Conservation (phyloP, 2,888 invertebrate genomes). For the Pyrrhosoma nymphula region DNA sequence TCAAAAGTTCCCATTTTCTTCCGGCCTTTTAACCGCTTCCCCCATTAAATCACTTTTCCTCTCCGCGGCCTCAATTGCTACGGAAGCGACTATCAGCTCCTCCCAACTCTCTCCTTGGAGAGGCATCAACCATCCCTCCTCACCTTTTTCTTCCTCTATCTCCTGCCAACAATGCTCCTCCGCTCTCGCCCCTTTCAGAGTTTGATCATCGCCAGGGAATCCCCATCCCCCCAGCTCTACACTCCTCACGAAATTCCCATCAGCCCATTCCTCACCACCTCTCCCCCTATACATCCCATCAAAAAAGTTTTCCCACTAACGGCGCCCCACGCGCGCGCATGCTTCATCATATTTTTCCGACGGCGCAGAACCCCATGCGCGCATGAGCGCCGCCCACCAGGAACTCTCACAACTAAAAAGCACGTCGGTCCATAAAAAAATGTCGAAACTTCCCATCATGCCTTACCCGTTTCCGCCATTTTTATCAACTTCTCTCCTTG, state of each 20-base stretch:
- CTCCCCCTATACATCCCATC: neutral
- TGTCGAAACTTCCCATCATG: neutral
- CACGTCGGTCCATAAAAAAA: neutral
- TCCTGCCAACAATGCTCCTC: neutral
- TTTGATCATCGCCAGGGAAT: neutral
- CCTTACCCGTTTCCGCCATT: neutral
- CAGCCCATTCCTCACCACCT: neutral
- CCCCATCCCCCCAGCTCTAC: neutral
- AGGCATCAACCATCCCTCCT: neutral
- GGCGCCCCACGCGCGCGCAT: neutral
- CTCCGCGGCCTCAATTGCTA: neutral
- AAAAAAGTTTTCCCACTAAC: conserved; percentile 2
- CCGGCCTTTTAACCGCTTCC: neutral
- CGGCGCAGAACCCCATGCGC: neutral
- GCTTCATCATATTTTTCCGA: neutral
- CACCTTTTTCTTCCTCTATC: neutral
- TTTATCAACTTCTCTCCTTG: neutral
- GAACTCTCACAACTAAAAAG: neutral
- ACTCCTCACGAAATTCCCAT: neutral
- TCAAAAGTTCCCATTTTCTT: neutral
- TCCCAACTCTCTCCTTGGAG: neutral
- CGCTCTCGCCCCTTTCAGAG: neutral
- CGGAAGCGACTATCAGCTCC: neutral
- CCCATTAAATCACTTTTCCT: conserved; percentile 14
- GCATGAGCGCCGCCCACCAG: neutral